Conservation (phyloP, 2,888 invertebrate species). For the Sylvicola cinctus region DNA sequence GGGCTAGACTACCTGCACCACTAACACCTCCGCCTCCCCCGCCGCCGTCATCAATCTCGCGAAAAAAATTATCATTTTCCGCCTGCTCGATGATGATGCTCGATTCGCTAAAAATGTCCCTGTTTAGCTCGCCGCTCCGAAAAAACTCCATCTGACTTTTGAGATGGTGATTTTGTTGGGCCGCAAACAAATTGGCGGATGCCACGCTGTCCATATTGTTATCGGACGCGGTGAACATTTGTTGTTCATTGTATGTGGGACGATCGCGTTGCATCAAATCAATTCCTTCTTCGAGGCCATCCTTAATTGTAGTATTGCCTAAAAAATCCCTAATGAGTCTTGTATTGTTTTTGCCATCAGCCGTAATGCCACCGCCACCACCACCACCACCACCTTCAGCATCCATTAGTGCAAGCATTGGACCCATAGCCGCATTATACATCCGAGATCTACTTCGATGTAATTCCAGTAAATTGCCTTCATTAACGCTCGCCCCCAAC, state of each 20-base stretch:
- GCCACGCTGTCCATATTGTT: background rate
- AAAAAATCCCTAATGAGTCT: constrained; percentile 33
- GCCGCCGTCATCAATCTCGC: background rate
- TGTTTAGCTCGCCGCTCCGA: constrained; percentile 13
- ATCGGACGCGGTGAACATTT: constrained; percentile 1
- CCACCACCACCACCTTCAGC: constrained; percentile 1
- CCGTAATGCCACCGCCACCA: background rate
- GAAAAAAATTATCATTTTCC: constrained; percentile 3
- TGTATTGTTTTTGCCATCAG: constrained; percentile 1
- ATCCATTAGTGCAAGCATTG: no score
- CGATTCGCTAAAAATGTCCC: constrained; percentile 11
- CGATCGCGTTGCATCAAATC: constrained; percentile 28
- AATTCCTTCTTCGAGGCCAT: constrained; percentile 43
- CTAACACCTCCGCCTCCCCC: background rate
- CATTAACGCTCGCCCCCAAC: constrained; percentile 7
- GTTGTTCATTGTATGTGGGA: constrained; percentile 1
- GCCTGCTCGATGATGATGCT: background rate
- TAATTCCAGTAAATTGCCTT: constrained; percentile 6
- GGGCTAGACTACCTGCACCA: background rate
- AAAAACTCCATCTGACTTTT: constrained; percentile 12
- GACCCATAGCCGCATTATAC: no score
- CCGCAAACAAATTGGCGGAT: background rate
- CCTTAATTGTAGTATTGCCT: constrained; percentile 41
- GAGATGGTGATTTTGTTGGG: constrained; percentile 1
- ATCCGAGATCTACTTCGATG: background rate